Conservation (phyloP, 1,140 invertebrate species). For the Drosophila subpulchrella region DNA sequence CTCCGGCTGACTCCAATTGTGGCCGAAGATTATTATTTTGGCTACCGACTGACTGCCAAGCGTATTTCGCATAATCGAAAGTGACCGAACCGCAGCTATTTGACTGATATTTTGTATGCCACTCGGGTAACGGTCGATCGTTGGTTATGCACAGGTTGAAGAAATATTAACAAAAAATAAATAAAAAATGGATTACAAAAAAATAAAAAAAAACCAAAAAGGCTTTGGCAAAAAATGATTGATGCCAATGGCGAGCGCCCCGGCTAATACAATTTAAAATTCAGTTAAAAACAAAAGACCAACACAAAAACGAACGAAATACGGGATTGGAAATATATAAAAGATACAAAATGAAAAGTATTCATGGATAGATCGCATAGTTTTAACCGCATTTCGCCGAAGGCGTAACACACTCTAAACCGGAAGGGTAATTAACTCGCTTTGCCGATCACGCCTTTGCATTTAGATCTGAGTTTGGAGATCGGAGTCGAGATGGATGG, state of each 20-base stretch:
- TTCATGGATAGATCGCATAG: slow-evolving; percentile 63
- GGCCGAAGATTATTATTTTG: slow-evolving; percentile 78
- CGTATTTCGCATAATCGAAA: slow-evolving; percentile 83
- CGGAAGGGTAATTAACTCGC: slow-evolving; percentile 84
- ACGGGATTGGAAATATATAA: slow-evolving; percentile 15
- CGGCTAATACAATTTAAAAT: slow-evolving; percentile 79
- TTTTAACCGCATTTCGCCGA: slow-evolving; percentile 81
- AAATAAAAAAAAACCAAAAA: slow-evolving; percentile 26
- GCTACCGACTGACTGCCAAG: slow-evolving; percentile 69
- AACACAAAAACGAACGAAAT: slow-evolving; percentile 26
- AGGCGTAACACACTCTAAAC: slow-evolving; percentile 84
- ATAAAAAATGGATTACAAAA: slow-evolving; percentile 18
- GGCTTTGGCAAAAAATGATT: slow-evolving; percentile 67
- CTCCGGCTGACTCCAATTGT: slow-evolving; percentile 58
- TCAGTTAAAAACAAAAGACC: slow-evolving; percentile 71
- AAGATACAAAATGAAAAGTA: slow-evolving; percentile 55
- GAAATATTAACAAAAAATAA: neutral
- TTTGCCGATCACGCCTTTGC: slow-evolving; percentile 83
- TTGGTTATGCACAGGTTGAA: slow-evolving; percentile 69
- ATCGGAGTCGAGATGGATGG: slow-evolving; percentile 19
- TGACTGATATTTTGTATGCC: slow-evolving; percentile 68
- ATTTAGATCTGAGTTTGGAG: slow-evolving; percentile 54
- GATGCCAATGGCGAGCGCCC: slow-evolving; percentile 67
- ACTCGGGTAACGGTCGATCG: slow-evolving; percentile 56
- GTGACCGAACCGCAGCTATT: slow-evolving; percentile 81